Percentiles rank a stretch among this genome's conserved stretches.
These are phyloP conservation scores for Agonopterix heracliana DNA, from an alignment of 2,888 invertebrate genomes.

Conservation along the genomic window DNA sequence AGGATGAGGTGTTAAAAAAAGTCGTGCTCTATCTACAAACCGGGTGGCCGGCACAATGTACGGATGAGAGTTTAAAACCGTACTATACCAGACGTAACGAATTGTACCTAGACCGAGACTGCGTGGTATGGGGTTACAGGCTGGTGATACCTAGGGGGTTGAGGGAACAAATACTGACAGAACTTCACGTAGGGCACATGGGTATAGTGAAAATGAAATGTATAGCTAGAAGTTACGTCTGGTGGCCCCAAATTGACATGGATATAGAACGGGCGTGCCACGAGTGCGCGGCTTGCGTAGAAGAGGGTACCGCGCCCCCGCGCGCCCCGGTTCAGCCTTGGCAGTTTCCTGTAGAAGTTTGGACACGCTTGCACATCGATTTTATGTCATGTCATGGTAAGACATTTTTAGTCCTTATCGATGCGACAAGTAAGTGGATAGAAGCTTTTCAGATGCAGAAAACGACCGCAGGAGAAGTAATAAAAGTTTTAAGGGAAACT, in stretches of 20 bases:
- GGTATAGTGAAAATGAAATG: slow-evolving; percentile 7
- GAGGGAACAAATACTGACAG: no score
- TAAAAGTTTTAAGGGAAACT: slow-evolving; percentile 7
- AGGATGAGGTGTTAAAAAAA: neutral
- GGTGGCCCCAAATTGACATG: slow-evolving; percentile 19
- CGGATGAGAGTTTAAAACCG: neutral
- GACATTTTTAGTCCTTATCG: slow-evolving; percentile 13
- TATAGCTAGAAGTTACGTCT: slow-evolving; percentile 15
- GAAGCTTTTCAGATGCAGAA: slow-evolving; percentile 14
- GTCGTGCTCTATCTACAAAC: neutral
- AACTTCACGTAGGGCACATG: neutral
- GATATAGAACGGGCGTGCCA: slow-evolving; percentile 10
- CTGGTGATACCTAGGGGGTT: no score
- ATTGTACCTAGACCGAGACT: no score
- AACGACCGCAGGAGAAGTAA: slow-evolving; percentile 9
- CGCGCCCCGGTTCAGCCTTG: no score
- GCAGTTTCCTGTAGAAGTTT: no score
- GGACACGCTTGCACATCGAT: slow-evolving; percentile 5
- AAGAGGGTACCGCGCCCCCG: slow-evolving; percentile 7
- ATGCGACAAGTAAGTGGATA: slow-evolving; percentile 17
- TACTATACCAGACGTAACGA: neutral
- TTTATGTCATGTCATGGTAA: slow-evolving; percentile 10
- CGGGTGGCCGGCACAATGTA: neutral
- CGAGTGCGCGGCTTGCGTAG: slow-evolving; percentile 12
- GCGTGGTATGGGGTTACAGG: no score